phyloP scores from a whole-genome alignment of 1,140 invertebrate genomes.

The Nasonia vitripennis region DNA sequence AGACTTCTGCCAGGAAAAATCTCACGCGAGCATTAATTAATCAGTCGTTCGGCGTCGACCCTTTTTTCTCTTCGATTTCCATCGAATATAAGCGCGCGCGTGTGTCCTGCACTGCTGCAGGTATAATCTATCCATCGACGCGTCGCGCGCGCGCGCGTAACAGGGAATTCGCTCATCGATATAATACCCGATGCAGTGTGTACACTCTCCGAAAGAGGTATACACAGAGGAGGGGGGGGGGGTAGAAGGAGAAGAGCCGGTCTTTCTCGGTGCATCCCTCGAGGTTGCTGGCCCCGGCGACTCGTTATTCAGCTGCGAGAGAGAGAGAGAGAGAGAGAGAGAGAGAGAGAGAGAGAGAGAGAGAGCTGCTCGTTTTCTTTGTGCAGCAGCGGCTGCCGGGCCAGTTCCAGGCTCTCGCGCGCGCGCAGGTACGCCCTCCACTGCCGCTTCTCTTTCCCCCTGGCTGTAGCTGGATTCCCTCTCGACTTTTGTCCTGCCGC shows the following conservation, averaged over 20 bases:
- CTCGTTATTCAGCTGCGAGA: constrained; percentile 5
- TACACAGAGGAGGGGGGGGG: background rate
- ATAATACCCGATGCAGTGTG: background rate
- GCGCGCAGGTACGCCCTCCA: background rate
- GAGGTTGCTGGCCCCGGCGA: constrained; percentile 23
- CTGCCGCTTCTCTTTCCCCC: background rate
- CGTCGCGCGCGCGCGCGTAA: background rate
- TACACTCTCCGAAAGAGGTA: background rate
- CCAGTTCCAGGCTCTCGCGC: background rate
- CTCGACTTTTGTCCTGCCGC: constrained; percentile 2
- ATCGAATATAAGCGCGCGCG: background rate
- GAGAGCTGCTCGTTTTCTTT: constrained; percentile 7
- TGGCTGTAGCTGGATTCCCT: background rate
- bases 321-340: background rate
- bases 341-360: no score
- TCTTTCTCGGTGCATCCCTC: constrained; percentile 10
- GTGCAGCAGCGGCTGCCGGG: background rate
- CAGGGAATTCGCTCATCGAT: constrained; percentile 1
- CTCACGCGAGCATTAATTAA: background rate
- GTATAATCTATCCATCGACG: background rate
- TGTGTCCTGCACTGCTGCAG: background rate
- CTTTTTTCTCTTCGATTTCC: background rate
- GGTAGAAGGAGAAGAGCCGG: background rate
- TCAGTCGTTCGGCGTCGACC: background rate
- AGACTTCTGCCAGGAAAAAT: background rate